Conservation (phyloP, 1,140 invertebrate genomes). For the Bombus breviceps region DNA sequence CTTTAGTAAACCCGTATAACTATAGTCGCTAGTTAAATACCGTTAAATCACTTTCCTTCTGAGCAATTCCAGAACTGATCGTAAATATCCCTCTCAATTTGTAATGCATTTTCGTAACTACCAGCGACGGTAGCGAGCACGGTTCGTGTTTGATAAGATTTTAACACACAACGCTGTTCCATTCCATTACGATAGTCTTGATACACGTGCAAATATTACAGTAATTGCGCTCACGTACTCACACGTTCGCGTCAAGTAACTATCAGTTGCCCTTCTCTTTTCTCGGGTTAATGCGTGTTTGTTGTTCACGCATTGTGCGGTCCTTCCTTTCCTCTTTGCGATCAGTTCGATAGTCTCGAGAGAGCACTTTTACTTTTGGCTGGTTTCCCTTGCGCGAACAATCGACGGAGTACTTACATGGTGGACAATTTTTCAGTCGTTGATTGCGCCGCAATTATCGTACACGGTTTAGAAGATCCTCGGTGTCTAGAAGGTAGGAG, state of each 20-base stretch:
- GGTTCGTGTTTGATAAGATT: background rate
- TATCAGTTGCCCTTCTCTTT: slow-evolving; percentile 32
- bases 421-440: background rate
- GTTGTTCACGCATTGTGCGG: slow-evolving; percentile 25
- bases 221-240: slow-evolving; percentile 1
- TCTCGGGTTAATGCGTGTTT: slow-evolving; percentile 49
- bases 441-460: slow-evolving; percentile 23
- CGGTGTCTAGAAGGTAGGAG: background rate
- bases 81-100: background rate
- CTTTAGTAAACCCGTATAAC: background rate
- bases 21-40: background rate
- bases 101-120: background rate
- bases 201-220: background rate
- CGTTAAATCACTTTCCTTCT: background rate
- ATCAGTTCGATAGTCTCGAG: background rate
- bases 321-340: background rate
- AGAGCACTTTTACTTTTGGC: slow-evolving; percentile 15
- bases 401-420: background rate
- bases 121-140: background rate
- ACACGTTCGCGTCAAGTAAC: background rate
- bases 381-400: background rate
- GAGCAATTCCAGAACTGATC: background rate
- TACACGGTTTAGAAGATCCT: background rate
- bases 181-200: background rate
- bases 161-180: background rate